Conservation (phyloP, 2,888 invertebrate genomes). For the Synanthedon myopaeformis region DNA sequence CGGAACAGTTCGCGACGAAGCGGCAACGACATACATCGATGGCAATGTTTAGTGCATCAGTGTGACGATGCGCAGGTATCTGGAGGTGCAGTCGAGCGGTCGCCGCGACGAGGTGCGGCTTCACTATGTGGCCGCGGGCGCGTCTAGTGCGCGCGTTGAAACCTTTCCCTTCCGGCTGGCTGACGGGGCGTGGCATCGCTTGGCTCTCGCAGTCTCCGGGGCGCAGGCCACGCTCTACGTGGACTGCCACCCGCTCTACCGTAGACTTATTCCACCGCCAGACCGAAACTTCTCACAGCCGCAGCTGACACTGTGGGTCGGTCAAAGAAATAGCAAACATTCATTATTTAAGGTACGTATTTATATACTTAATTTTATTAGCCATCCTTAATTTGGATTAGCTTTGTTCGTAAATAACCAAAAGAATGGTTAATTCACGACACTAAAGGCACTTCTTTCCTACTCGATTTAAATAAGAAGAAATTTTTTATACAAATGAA, state of each 20-base stretch:
- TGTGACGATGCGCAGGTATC: constrained; percentile 73
- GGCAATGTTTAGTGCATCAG: not conserved
- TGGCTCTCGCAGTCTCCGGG: constrained; percentile 87
- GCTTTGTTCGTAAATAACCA: too few relatives aligned
- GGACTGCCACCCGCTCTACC: constrained; percentile 89
- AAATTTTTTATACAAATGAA: too few relatives aligned
- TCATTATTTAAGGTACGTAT: constrained; percentile 84
- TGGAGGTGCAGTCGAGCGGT: constrained; percentile 93
- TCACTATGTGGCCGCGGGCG: constrained; percentile 80
- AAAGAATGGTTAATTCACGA: too few relatives aligned
- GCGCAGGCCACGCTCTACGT: constrained; percentile 86
- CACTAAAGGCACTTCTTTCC: too few relatives aligned
- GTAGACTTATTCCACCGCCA: constrained; percentile 81
- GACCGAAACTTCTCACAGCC: constrained; percentile 82
- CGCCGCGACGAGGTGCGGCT: constrained; percentile 87
- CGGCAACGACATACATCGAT: constrained; percentile 7
- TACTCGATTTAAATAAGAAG: too few relatives aligned
- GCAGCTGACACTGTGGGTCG: constrained; percentile 84
- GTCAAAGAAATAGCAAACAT: constrained; percentile 87
- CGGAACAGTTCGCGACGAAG: constrained; percentile 63
- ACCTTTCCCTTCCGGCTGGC: constrained; percentile 89
- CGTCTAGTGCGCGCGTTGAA: constrained; percentile 76
- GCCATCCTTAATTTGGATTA: not conserved
- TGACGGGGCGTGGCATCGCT: constrained; percentile 89
- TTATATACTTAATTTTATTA: too few relatives aligned